Base-by-base conservation (phyloP, 2,113 vertebrate species). In the Mesocricetus auratus region DNA sequence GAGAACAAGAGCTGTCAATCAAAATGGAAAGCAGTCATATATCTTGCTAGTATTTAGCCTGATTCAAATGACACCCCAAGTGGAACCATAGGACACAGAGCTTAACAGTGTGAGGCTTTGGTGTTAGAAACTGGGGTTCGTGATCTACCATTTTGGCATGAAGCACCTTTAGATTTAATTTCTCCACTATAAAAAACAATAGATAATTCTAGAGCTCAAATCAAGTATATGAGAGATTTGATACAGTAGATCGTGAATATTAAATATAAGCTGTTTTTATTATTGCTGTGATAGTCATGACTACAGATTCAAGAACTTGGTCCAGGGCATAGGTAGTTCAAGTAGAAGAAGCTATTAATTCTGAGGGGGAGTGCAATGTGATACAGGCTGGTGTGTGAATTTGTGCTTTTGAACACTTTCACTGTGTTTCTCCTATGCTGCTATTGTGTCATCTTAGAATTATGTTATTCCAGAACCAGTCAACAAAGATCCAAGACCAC, bases 391-490 rank as follows among this genome's bases (percentile, higher is more conserved):
- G 10, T 58, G 42, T 64, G 9, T 45, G 56, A 12, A 53, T 24
- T 2, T 73, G 45, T 56, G 53, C 15, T 66, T 73, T 31, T 24
- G 5, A 29, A 19, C 12, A 17, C 47, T 73, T 68, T 69, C 24
- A 60, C n/a, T n/a, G 4, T 3, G 16, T 60, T 82, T 47, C 58
- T 24, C 0, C n/a, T 31, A 6, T n/a, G 87, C 21, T 7, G 0
- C n/a, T 92, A 86, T 58, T 91, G 47, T 13, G 3, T 92, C 58
- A 75, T 69, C 69, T 90, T 92, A 85, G 85, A 92, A 85, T 87
- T 11, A 39, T 33, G 21, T 62, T 87, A 5, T 75, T 90, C 90
- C 3, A 58, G 88, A 83, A 58, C 36, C 60, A 12, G 50, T 58
- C 60, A 19, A 45, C 74, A 90, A 89, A 90, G 42, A 64, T 86